phyloP scores from a whole-genome alignment of 2,797 vertebrate species.

The Parauchenoglanis punctatus region DNA sequence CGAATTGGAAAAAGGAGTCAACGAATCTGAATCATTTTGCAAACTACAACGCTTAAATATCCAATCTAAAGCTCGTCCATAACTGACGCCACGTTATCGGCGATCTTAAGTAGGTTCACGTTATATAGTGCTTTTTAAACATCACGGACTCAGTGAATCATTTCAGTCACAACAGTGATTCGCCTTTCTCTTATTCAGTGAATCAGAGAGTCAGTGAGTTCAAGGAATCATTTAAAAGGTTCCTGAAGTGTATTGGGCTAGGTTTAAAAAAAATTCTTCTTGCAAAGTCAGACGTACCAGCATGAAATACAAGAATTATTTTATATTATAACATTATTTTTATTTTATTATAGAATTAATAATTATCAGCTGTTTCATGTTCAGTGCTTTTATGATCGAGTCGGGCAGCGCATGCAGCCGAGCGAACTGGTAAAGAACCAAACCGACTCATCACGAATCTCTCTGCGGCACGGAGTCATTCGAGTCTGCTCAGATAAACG shows the following conservation, averaged over 20 bases:
- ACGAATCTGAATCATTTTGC: not conserved
- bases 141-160: not conserved
- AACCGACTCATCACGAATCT: not conserved
- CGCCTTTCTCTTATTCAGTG: not conserved
- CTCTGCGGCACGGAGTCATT: not conserved
- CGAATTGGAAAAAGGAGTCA: not conserved
- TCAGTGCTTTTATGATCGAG: not conserved
- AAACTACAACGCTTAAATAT: not conserved
- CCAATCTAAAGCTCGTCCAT: not conserved
- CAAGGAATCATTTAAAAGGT: not conserved
- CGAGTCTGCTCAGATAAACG: not conserved
- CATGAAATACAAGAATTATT: not conserved
- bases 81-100: not conserved
- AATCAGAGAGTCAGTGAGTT: not conserved
- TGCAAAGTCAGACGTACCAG: not conserved
- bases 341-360: too few species aligned
- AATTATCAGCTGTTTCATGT: not conserved
- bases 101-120: not conserved
- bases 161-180: not conserved
- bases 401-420: too few species aligned
- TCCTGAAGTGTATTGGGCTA: not conserved
- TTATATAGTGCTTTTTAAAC: not conserved
- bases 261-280: not conserved
- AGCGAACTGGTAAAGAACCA: too few species aligned
- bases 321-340: too few species aligned